phyloP scores from a whole-genome alignment of 2,797 vertebrate species.

The Psittacula echo region DNA sequence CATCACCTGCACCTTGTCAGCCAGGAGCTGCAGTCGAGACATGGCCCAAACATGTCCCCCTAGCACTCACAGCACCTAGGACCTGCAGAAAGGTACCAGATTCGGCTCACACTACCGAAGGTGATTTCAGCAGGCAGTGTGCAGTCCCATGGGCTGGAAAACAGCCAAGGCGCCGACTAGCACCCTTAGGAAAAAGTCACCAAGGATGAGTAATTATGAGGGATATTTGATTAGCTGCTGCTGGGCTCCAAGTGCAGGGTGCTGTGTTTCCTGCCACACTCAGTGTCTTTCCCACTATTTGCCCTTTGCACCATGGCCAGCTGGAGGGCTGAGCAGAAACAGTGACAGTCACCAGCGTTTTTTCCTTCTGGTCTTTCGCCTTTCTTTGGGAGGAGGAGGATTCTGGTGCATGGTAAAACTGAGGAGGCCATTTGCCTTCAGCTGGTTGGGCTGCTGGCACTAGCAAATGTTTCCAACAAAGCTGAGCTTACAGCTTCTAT shows the following conservation, averaged over 20 bases:
- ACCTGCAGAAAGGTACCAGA: neutral
- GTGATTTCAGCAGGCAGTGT: neutral
- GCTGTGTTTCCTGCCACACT: rapidly evolving
- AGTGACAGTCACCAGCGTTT: neutral
- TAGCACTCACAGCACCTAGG: too few relatives aligned
- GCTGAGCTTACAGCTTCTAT: neutral
- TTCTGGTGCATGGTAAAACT: rapidly evolving
- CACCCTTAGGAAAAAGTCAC: neutral
- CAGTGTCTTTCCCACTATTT: neutral
- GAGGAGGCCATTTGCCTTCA: neutral
- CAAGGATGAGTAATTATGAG: neutral
- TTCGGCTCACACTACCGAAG: neutral
- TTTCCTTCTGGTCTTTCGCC: neutral
- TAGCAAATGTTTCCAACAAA: neutral
- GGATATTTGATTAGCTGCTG: neutral
- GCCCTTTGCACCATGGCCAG: neutral
- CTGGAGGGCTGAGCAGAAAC: neutral
- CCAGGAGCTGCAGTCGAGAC: rapidly evolving
- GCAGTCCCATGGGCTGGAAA: neutral
- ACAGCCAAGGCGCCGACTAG: neutral
- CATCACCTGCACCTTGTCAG: neutral
- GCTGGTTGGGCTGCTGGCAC: neutral
- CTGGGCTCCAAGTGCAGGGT: neutral
- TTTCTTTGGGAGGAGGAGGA: neutral
- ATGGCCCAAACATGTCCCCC: rapidly evolving